These are phyloP conservation scores for Melanaphis sacchari DNA, from an alignment of 1,140 invertebrate species.

Conservation along the genomic window DNA sequence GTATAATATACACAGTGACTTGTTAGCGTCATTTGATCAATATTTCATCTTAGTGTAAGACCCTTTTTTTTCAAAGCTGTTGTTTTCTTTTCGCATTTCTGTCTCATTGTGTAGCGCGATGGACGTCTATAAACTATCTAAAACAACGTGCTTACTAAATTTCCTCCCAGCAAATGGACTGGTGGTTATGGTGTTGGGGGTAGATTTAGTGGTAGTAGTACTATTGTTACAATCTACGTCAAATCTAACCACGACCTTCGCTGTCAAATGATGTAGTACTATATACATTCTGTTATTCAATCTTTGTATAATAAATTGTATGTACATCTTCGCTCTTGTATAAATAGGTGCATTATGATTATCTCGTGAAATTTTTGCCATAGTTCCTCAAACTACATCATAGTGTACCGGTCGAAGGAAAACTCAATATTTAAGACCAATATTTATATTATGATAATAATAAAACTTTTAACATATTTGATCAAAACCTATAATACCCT, in stretches of 20 bases:
- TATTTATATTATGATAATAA: background rate
- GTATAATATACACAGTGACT: background rate
- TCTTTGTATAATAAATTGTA: background rate
- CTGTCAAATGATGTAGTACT: background rate
- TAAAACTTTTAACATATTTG: background rate
- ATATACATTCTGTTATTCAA: background rate
- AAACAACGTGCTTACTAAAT: background rate
- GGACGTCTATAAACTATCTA: background rate
- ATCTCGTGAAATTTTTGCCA: background rate
- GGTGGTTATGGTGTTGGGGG: background rate
- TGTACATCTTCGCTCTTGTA: background rate
- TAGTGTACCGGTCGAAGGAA: background rate
- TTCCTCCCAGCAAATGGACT: background rate
- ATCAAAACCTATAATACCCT: background rate
- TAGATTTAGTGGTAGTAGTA: background rate
- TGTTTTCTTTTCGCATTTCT: background rate
- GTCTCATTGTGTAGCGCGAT: background rate
- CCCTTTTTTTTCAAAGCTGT: background rate
- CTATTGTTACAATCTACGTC: background rate
- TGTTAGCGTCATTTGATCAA: constrained; percentile 10
- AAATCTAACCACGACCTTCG: background rate
- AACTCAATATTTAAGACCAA: background rate
- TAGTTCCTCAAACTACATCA: background rate
- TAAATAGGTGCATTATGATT: background rate
- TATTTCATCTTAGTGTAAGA: constrained; percentile 8